Evolutionary conservation across 2,797 vertebrate genomes (phyloP), one percentile per base, ranked within the genome.

Genomic region (Telmatherina bonti): DNA sequence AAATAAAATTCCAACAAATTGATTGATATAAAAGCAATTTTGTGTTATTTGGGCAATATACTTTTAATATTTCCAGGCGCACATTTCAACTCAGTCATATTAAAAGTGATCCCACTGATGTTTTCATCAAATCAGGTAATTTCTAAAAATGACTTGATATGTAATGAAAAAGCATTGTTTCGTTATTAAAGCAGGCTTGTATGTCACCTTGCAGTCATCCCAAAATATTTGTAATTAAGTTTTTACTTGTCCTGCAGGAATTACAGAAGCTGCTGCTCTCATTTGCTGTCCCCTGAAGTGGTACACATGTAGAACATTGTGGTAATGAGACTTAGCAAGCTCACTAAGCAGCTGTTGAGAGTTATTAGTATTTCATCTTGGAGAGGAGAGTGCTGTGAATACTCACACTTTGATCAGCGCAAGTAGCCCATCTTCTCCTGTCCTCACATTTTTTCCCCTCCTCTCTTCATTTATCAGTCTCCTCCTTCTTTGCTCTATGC

Each of bases 331-430:
- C 80, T 85, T 82, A 85, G 88, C 51, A 13, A 89, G 81, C 86
- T 90, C 88, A 81, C 82, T 78, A 85, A 90, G 89, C 89, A 93
- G 88, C 89, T 91, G 90, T 88, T 91, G 89, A 88, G 88, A 85
- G 82, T 90, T 92, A 92, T 92, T 91, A 90, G 83, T 88, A 83
- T 89, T 90, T 90, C 89, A 88, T 92, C 88, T 90, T 6, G 30
- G 79, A 84, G 87, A 84, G 72, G 80, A 80, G 81, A 86, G 88
- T 61, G 78, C 72, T 81, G 85, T 88, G 91, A 91, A 92, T 92
- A 92, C 90, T 89, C 81, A 68, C 82, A 87, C 90, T 93, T 92
- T 93, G 91, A 93, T 93, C 88, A 92, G 74, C 16, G 30, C 75
- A 73, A 62, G 64, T 78, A 77, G 79, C 82, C 75, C 78, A 70